Percentiles rank a stretch among this genome's conserved stretches.
Conservation (phyloP, 2,888 invertebrate genomes). For the Leptogaster cylindrica region DNA sequence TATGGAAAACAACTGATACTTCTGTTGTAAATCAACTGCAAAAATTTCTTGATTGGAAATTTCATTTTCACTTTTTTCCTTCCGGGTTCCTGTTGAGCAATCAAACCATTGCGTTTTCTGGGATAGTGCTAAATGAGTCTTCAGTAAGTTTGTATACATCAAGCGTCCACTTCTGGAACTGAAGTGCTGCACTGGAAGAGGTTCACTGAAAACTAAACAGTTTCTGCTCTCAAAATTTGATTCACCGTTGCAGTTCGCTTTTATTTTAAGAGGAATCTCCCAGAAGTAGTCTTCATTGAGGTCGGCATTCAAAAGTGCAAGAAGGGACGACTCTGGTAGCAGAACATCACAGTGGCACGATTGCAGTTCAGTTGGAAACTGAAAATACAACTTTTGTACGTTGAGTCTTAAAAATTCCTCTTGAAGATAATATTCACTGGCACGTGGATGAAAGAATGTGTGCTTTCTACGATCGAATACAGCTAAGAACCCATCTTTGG, state of each 20-base stretch:
- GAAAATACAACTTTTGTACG: not conserved
- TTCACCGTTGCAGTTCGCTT: not conserved
- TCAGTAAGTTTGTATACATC: conserved; percentile 1
- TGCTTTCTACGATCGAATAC: not conserved
- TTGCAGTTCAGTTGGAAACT: not conserved
- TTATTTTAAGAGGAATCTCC: conserved; percentile 18
- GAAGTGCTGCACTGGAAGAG: not conserved
- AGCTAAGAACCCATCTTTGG: not conserved
- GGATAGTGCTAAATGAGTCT: not conserved
- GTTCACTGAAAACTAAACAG: not conserved
- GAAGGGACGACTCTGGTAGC: conserved; percentile 1
- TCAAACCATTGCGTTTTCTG: not conserved
- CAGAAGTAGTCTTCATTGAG: not conserved
- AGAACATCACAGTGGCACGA: not conserved
- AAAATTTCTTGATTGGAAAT: conserved; percentile 6
- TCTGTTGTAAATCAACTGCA: conserved; percentile 16
- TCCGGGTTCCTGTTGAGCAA: not conserved
- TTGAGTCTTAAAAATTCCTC: not conserved
- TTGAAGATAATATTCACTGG: not conserved
- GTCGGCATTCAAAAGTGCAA: not conserved
- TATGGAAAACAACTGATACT: conserved; percentile 9
- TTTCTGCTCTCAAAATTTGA: not conserved
- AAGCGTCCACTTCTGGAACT: not conserved
- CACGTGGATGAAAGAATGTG: not conserved
- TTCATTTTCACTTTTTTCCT: not conserved